Evolutionary conservation across 1,140 invertebrate species (phyloP), one percentile per base, ranked within the genome.

Genomic region (Rhynchophorus ferrugineus): DNA sequence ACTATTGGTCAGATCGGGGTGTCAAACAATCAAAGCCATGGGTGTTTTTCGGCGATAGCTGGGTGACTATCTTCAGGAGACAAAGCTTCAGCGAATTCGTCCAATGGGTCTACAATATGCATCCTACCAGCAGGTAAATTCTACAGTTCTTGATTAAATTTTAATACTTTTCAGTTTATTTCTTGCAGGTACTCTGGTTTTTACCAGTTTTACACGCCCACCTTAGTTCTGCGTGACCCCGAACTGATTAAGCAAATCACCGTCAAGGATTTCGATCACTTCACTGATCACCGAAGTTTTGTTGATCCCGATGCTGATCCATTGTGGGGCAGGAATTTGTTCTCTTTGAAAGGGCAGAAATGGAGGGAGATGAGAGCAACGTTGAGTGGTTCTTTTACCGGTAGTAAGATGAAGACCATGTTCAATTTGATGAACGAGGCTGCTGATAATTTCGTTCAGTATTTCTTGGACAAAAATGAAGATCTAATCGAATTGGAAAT

Each of bases 231-330:
- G 0, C 57, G 65, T 21, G 69, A 75, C 60, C 62, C 67, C 1
- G 65, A 75, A 21, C 42, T 78, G 5, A 71, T 78, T 0, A 76
- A 76, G 55, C 66, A 69, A 16, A 56, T n/a, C n/a, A n/a, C n/a
- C n/a, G n/a, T n/a, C n/a, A n/a, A n/a, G n/a, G n/a, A n/a, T n/a
- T n/a, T n/a, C 47, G 64, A 75, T 17, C 53, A 69, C 41, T 78
- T 78, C 47, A 58, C 66, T 0, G 68, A 78, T 60, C 69, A 73
- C 50, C 59, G 66, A 34, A n/a, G 0, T 2, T 71, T 78, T 36
- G 58, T 76, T 3, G 60, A 61, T 13, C 66, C 68, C n/a, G 64
- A 75, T 0, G 24, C 59, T 3, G 78, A 81, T 44, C 75, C 74
- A 0, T 42, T 82, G 0, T 66, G 81, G 33, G 71, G 69, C 8